phyloP scores from a whole-genome alignment of 1,140 invertebrate species.

The Apis laboriosa region DNA sequence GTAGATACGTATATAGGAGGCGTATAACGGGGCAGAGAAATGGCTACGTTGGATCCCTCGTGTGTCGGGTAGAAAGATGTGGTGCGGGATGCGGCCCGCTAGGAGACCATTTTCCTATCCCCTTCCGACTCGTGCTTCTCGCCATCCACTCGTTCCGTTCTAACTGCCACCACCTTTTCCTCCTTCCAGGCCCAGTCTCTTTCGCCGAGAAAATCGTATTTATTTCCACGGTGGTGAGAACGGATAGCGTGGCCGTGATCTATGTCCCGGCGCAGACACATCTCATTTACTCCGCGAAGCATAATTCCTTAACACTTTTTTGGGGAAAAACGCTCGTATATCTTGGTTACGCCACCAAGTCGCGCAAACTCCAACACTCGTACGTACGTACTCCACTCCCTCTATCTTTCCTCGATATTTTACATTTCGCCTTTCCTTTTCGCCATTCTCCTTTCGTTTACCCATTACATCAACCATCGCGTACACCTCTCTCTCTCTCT shows the following conservation, averaged over 20 bases:
- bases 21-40: constrained; percentile 73
- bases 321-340: constrained; percentile 75
- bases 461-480: not conserved
- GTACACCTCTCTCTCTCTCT: not conserved
- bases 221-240: constrained; percentile 76
- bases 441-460: constrained; percentile 11
- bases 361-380: constrained; percentile 60
- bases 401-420: constrained; percentile 57
- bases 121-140: constrained; percentile 52
- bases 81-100: constrained; percentile 74
- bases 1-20: constrained; percentile 68
- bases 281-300: constrained; percentile 79
- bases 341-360: constrained; percentile 75
- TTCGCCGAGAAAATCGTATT: constrained; percentile 74
- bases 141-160: constrained; percentile 42
- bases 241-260: constrained; percentile 77
- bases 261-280: constrained; percentile 78
- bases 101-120: constrained; percentile 73
- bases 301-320: constrained; percentile 80
- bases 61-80: constrained; percentile 76
- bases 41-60: constrained; percentile 71
- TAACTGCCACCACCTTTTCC: constrained; percentile 35
- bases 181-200: constrained; percentile 47
- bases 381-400: constrained; percentile 49
- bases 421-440: constrained; percentile 14